Evolutionary conservation across 2,113 vertebrate species (phyloP).

Genomic region (Chamaea fasciata): DNA sequence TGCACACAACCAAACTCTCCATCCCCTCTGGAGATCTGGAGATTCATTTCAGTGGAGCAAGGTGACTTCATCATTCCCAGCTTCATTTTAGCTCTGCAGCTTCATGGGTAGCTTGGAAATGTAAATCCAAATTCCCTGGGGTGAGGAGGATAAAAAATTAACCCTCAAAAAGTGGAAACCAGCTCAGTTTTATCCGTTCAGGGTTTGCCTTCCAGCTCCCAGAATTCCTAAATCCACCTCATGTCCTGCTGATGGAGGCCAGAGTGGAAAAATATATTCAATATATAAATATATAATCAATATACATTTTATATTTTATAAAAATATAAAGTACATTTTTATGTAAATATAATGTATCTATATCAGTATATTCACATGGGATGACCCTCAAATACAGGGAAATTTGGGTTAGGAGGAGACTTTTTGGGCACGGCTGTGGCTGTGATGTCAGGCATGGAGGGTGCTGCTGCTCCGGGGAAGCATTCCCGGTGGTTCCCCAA

Average conservation of each 20-base stretch:
- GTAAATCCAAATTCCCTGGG: not conserved
- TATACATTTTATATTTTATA: too few relatives aligned
- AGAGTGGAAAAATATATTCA: not conserved
- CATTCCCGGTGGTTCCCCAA: not conserved
- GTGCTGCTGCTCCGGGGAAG: not conserved
- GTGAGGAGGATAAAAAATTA: not conserved
- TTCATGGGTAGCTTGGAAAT: not conserved
- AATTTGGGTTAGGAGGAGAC: not conserved
- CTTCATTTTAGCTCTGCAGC: not conserved
- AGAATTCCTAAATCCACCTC: not conserved
- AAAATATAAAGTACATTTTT: too few relatives aligned
- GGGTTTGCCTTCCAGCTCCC: not conserved
- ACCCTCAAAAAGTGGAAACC: not conserved
- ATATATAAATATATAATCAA: too few relatives aligned
- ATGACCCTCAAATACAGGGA: rapidly evolving
- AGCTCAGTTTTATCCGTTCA: rapidly evolving
- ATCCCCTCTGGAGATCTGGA: not conserved
- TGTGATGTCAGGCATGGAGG: not conserved
- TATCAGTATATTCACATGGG: rapidly evolving
- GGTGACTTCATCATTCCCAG: not conserved
- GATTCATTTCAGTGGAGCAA: rapidly evolving
- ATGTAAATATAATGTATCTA: too few relatives aligned
- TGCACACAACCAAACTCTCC: not conserved
- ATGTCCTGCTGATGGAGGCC: not conserved
- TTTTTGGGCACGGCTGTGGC: rapidly evolving